Base-by-base conservation (phyloP, 2,797 vertebrate species). In the Mergus octosetaceus region DNA sequence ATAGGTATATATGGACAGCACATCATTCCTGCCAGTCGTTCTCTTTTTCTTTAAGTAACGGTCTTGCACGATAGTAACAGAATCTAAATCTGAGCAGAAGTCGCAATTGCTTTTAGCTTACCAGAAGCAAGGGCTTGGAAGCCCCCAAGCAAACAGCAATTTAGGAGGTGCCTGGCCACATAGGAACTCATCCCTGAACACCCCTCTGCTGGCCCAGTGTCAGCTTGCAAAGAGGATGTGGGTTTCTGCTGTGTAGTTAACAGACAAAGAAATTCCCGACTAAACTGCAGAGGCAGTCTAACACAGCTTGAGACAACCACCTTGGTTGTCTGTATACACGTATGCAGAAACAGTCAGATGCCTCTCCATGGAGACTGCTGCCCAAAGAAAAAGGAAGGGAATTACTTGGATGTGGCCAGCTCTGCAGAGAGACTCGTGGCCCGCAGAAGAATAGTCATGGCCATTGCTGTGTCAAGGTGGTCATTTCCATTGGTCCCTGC, bases 181-280 rank as follows among this genome's bases (percentile, higher is more conserved):
- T 24, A 75, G 1, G 0, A 60, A 12, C 65, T 77, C 73, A 24
- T 43, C 93, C 56, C 54, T 82, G 39, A 94, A 69, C 45, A 72
- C 21, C 12, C 30, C 72, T 75, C 16, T 6, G 28, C 68, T 36
- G 75, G 60, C 45, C 69, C 34, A 85, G 56, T 1, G 10, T 34
- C 75, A 69, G 45, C 0, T 2, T 17, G 56, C 79, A 79, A 93
- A 70, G 83, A 34, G 66, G 60, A 5, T 58, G 39, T 9, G n/a
- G 9, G 30, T 49, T 64, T 38, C 61, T 58, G 41, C 69, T 80
- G 69, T 69, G 65, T 38, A 6, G 12, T 84, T 77, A 80, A 24
- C 87, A 45, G 39, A 43, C 20, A 85, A n/a, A 87, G 71, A 89
- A 47, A 36, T 38, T 72, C 71, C 81, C 61, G 17, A 53, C 66